Base-by-base conservation (phyloP, 2,888 invertebrate species). In the Caprella mutica region DNA sequence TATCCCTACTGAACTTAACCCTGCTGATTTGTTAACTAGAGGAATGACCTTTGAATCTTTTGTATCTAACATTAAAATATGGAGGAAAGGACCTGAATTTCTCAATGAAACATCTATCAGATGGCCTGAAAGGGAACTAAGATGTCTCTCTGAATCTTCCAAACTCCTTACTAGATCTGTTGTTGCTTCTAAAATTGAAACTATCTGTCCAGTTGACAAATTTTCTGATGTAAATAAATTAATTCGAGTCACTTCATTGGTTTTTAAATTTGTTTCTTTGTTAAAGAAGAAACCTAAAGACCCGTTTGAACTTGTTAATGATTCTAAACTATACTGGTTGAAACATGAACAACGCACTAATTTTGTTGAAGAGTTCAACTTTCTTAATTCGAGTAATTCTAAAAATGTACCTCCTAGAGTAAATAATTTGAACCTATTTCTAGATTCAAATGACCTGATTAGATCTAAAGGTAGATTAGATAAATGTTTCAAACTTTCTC, bases 1-100 rank as follows among this genome's bases (percentile, higher is more conserved):
- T 44, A 29, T 52, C 27, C 53, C 40, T 1, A 21, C 53, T 14
- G n/a, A 14, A 24, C 17, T n/a, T n/a, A 52, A 52, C 23, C 53
- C 53, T 1, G 53, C 53, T 5, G 53, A 52, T 24, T 43, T 52
- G n/a, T 19, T 52, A 3, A 52, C 53, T 3, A 19, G 53, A 30
- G 53, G 53, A 12, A 9, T 52, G 1, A 39, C 53, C 2, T 3
- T 52, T 12, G 27, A 17, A 14, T 19, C 39, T 21, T 52, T 52
- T 21, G 12, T 8, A 42, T 14, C 5, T 2, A 19, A 42, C 6
- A n/a, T 40, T 19, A 12, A 43, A 6, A 40, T 52, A 17, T 52
- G 53, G 53, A 14, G 8, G 3, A n/a, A n/a, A 4, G 40, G 53
- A 14, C 53, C 53, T 5, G 8, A 21, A 19, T 42, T 27, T 23